Evolutionary conservation across 2,113 vertebrate genomes (phyloP).

Genomic region (Pseudopodoces humilis): DNA sequence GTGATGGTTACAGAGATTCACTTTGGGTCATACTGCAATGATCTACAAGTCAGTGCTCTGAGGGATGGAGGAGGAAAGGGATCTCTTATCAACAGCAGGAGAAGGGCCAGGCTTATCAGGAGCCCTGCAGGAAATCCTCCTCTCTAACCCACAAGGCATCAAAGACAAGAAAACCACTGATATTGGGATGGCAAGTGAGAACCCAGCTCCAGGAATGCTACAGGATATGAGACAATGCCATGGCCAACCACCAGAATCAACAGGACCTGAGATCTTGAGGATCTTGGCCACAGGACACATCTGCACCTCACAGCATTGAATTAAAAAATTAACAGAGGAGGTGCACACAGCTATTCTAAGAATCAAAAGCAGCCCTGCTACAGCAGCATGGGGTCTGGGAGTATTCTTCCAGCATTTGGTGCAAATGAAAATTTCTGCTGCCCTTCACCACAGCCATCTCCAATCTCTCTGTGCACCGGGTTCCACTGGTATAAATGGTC

Average conservation of each 20-base stretch:
- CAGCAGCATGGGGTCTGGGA: neutral
- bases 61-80: neutral
- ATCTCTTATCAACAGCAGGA: neutral
- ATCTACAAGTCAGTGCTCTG: neutral
- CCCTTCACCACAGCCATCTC: accelerated
- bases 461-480: neutral
- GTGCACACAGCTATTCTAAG: neutral
- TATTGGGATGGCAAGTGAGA: neutral
- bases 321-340: neutral
- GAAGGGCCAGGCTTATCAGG: neutral
- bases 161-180: neutral
- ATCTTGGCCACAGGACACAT: neutral
- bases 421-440: neutral
- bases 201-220: neutral
- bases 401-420: neutral
- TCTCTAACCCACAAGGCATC: neutral
- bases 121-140: neutral
- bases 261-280: neutral
- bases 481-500: neutral
- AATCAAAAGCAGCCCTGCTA: neutral
- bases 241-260: neutral
- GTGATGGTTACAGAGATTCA: neutral
- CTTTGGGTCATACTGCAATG: neutral
- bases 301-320: neutral
- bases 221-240: neutral